These are phyloP conservation scores for Volucella zonaria DNA, from an alignment of 2,888 invertebrate genomes.

Conservation along the genomic window DNA sequence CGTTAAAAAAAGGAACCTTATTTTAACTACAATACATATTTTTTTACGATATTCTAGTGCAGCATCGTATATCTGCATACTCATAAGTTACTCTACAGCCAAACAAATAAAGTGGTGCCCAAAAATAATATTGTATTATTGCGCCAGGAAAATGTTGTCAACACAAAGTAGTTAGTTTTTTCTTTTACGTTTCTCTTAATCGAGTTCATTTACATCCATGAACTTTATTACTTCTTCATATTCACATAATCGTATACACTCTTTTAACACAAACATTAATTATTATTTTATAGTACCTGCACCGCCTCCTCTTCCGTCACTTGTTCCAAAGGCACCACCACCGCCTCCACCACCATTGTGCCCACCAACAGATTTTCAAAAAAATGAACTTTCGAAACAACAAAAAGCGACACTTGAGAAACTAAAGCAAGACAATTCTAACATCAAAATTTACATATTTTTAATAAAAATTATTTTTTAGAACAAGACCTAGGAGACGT, in stretches of 20 bases:
- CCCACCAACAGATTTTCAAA: constrained; percentile 85
- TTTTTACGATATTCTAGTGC: no score
- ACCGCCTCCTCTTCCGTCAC: constrained; percentile 81
- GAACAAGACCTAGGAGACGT: constrained; percentile 89
- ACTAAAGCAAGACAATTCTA: constrained; percentile 84
- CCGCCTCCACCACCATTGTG: constrained; percentile 88
- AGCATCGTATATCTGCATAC: no score
- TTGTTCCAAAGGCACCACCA: constrained; percentile 85
- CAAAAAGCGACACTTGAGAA: constrained; percentile 88
- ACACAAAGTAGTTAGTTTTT: no score
- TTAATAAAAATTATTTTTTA: constrained; percentile 74
- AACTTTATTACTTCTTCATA: constrained; percentile 21
- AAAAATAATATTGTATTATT: no score
- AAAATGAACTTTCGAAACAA: constrained; percentile 84
- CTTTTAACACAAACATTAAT: constrained; percentile 49
- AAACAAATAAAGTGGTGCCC: no score
- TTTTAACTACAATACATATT: no score
- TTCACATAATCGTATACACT: constrained; percentile 36
- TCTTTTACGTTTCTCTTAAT: no score
- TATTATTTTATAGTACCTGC: constrained; percentile 79
- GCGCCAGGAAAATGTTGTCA: no score
- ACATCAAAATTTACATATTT: background rate
- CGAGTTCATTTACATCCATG: background rate
- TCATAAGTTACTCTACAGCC: no score
- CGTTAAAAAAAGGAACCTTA: no score